Percentiles rank a stretch among this genome's conserved stretches.
Conservation (phyloP, 92 coral and sea anemone species). For the Porites cylindrica region DNA sequence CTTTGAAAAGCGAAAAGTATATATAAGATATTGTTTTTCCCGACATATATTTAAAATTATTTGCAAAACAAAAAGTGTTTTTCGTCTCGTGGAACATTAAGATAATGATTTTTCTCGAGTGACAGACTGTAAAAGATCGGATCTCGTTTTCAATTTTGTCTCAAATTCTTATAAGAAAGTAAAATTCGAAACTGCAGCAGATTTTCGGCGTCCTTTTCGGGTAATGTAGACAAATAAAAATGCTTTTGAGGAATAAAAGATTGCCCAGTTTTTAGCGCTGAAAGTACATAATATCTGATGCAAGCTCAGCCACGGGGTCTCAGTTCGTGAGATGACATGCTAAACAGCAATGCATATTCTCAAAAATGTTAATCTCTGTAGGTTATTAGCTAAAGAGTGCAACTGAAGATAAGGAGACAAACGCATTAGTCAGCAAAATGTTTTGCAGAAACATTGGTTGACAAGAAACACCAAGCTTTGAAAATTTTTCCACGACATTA, state of each 20-base stretch:
- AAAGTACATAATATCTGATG: not conserved
- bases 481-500: not conserved
- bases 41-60: conserved; percentile 14
- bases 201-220: not conserved
- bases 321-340: conserved; percentile 15
- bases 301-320: not conserved
- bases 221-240: not conserved
- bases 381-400: not conserved
- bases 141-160: conserved; percentile 31
- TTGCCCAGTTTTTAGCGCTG: not conserved
- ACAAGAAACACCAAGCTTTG: not conserved
- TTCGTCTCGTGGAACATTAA: conserved; percentile 22
- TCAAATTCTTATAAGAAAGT: conserved; percentile 16
- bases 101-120: conserved; percentile 27
- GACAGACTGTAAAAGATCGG: conserved; percentile 29
- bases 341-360: conserved; percentile 16
- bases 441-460: not conserved
- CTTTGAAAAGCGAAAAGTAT: not conserved
- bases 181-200: not conserved
- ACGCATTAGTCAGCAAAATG: not conserved
- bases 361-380: too few relatives aligned
- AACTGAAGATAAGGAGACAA: not conserved
- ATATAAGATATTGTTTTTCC: not conserved
- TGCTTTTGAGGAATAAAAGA: not conserved
- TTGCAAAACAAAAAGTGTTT: conserved; percentile 28